These are phyloP conservation scores for Phocoena phocoena DNA, from an alignment of 2,113 vertebrate genomes.

Conservation along the genomic window DNA sequence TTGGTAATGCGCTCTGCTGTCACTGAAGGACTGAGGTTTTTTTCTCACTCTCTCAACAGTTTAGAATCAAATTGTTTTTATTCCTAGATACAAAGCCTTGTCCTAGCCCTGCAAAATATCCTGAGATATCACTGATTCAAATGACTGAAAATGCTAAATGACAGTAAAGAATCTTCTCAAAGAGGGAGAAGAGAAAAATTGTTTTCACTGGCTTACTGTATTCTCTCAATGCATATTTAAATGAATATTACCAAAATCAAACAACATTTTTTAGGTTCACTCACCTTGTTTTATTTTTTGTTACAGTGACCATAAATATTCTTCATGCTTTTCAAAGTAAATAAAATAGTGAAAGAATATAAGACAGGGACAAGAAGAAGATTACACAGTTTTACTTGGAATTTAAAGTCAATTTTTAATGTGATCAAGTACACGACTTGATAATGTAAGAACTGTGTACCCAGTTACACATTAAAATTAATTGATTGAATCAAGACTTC, in stretches of 20 bases:
- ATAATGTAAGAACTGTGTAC: not conserved
- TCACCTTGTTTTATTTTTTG: not conserved
- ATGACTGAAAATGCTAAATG: not conserved
- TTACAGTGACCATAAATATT: not conserved
- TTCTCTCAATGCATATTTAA: not conserved
- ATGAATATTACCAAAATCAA: not conserved
- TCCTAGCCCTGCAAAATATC: not conserved
- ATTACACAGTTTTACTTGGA: not conserved
- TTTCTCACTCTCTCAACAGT: not conserved
- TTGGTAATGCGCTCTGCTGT: not conserved
- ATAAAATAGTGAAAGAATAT: not conserved
- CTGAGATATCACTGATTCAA: not conserved
- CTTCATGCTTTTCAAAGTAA: not conserved
- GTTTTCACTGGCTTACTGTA: not conserved
- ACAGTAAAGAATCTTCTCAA: not conserved
- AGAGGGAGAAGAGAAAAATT: not conserved
- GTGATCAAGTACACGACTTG: not conserved
- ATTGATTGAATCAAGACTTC: not conserved
- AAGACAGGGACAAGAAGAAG: not conserved
- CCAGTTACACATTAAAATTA: conserved; percentile 9
- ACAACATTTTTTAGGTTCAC: not conserved
- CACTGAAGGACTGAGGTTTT: not conserved
- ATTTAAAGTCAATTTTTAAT: conserved; percentile 24
- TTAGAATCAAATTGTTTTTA: not conserved
- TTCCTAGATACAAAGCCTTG: not conserved